Evolutionary conservation across 2,797 vertebrate species (phyloP).

Genomic region (Pangasius larnaudii): DNA sequence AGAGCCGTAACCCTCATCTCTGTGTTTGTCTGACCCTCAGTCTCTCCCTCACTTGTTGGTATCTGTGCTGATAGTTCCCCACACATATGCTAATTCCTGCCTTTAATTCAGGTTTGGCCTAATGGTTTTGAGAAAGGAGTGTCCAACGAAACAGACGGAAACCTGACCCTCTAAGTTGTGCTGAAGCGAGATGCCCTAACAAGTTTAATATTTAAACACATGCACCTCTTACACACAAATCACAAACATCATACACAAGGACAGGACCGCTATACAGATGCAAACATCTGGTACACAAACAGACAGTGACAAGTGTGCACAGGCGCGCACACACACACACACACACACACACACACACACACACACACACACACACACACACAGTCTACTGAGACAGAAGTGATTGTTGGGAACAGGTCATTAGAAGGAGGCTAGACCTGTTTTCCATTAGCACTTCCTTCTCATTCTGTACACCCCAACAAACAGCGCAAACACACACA

Average conservation of each 20-base stretch:
- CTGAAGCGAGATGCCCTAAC: constrained; percentile 20
- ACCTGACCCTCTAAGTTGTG: constrained; percentile 3
- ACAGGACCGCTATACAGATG: constrained; percentile 6
- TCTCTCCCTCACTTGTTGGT: neutral
- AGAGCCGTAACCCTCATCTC: neutral
- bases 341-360: neutral
- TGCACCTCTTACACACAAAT: neutral
- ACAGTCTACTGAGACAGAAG: neutral
- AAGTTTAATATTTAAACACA: constrained; percentile 34
- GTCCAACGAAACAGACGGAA: constrained; percentile 11
- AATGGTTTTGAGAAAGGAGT: constrained; percentile 26
- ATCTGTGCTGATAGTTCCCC: constrained; percentile 42
- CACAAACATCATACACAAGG: constrained; percentile 12
- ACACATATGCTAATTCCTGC: constrained; percentile 34
- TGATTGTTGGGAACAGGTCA: constrained; percentile 9
- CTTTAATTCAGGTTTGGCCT: constrained; percentile 13
- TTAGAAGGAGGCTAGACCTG: constrained; percentile 29
- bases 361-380: neutral
- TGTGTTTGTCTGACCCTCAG: constrained; percentile 24
- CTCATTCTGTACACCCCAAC: neutral
- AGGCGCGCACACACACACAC: neutral
- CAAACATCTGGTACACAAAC: constrained; percentile 23
- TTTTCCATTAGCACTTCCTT: constrained; percentile 41
- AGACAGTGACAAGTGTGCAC: neutral
- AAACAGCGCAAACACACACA: neutral